Evolutionary conservation across 1,140 invertebrate species (phyloP), one percentile per base, ranked within the genome.

Genomic region (Heliconius melpomene): DNA sequence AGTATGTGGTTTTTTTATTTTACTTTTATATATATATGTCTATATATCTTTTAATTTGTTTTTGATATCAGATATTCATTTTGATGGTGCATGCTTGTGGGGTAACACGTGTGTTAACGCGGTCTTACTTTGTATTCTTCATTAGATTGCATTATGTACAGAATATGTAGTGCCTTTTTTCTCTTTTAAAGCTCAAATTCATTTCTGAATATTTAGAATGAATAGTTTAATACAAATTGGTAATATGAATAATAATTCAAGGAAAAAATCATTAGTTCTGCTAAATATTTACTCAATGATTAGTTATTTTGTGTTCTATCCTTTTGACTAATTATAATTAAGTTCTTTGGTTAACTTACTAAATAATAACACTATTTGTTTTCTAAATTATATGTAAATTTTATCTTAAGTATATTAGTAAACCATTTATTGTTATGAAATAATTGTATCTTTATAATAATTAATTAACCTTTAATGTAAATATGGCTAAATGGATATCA

Each of bases 1-100:
- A 94, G 93, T 94, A 87, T 83, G 92, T 91, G 74, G 36, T 75
- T 72, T 70, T n/a, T 82, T 46, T 20, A 26, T 77, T 26, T 70
- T 66, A 38, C 11, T 38, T 66, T 40, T 76, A 16, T 38, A 36
- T 36, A 36, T 36, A 36, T 36, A 36, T 5, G 0, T 32, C 29
- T 29, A 32, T 76, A 60, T 70, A 60, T 72, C 3, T 38, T 72
- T 36, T n/a, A 72, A 38, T 11, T 38, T 18, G 71, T 72, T 38
- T 40, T 20, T n/a, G 29, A 72, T 18, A 52, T 52, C 16, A 20
- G 50, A 52, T 7, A 72, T 36, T 72, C 71, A 40, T 72, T 72
- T 72, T 72, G 8, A 72, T 72, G 29, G 1, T 29, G 60, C 5
- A 66, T 66, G 60, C 60, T 29, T 11, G 60, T 29, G 2, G 13